Base-by-base conservation (phyloP, 2,888 invertebrate species). In the Mesorhabditis sp. region DNA sequence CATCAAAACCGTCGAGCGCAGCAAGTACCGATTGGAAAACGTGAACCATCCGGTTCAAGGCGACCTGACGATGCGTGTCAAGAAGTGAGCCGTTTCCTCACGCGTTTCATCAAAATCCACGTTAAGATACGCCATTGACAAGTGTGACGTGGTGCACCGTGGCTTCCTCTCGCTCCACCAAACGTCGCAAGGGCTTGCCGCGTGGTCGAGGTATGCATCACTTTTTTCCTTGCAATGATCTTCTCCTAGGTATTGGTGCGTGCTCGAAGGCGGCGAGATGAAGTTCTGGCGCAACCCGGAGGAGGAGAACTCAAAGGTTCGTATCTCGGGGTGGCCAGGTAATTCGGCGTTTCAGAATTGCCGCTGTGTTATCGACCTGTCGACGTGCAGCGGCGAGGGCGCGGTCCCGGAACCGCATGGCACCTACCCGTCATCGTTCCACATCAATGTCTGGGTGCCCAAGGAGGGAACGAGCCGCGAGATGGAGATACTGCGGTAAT, bases 251-350 rank as follows among this genome's bases (percentile, higher is more conserved):
- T 50, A 95, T 78, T 97, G 96, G 96, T 93, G 92, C 87, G 88
- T 91, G 28, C 90, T 97, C 67, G 91, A 91, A 82, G 91, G 92
- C 5, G 90, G 92, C 45, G 88, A 90, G 42, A 88, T 97, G 15
- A 90, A 91, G 69, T 96, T 91, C 88, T 97, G 96, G 96, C 93
- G 93, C 88, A 96, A 96, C 87, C 96, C 96, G 0, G 95, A 96
- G 80, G 95, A 96, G 86, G 95, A 95, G 83, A 91, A 90, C 86
- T 93, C 41, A 41, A 6, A 70, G 65, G 72, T 68, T 68, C n/a
- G 7, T 50, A 28, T 28, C 28, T 28, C 28, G 28, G 28, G 28
- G 28, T 28, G 28, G 28, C 28, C 28, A 28, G 28, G 28, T 28
- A 28, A 2, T 28, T 28, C 28, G 28, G 28, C 28, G 28, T 28